Percentiles rank a stretch among this genome's conserved stretches.
Conservation (phyloP, 2,888 invertebrate genomes). For the Actias luna region DNA sequence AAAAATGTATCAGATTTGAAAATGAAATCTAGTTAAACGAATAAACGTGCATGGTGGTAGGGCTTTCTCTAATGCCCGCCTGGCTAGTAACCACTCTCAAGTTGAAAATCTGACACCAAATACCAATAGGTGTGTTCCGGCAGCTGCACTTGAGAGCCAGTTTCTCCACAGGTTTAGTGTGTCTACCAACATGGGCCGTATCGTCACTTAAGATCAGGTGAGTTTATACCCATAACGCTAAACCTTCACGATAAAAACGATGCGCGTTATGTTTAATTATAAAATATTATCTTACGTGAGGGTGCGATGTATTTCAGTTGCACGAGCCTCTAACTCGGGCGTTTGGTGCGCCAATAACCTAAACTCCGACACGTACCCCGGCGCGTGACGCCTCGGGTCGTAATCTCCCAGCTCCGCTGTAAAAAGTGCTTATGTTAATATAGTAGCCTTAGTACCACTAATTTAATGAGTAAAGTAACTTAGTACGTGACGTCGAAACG, state of each 20-base stretch:
- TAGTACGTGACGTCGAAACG: slow-evolving; percentile 2
- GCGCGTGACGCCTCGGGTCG: slow-evolving; percentile 92
- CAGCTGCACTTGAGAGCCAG: too few species aligned
- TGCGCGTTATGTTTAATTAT: neutral
- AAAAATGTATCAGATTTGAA: neutral
- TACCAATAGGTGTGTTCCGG: too few species aligned
- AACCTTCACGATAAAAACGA: too few species aligned
- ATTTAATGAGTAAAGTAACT: slow-evolving; percentile 9
- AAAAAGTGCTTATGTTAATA: slow-evolving; percentile 25
- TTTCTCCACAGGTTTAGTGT: too few species aligned
- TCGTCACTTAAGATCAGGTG: too few species aligned
- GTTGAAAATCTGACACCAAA: too few species aligned
- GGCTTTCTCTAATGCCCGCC: too few species aligned
- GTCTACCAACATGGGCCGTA: too few species aligned
- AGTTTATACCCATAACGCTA: too few species aligned
- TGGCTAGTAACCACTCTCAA: too few species aligned
- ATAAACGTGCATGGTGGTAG: too few species aligned
- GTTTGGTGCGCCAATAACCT: slow-evolving; percentile 96
- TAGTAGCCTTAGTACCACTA: slow-evolving; percentile 4
- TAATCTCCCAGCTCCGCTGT: slow-evolving; percentile 97
- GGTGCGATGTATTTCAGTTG: slow-evolving; percentile 93
- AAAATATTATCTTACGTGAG: slow-evolving; percentile 85
- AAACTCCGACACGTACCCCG: slow-evolving; percentile 97
- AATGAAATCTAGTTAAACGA: neutral
- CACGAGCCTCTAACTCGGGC: slow-evolving; percentile 92